Conservation (phyloP, 2,888 invertebrate species). For the Pollenia amentaria region DNA sequence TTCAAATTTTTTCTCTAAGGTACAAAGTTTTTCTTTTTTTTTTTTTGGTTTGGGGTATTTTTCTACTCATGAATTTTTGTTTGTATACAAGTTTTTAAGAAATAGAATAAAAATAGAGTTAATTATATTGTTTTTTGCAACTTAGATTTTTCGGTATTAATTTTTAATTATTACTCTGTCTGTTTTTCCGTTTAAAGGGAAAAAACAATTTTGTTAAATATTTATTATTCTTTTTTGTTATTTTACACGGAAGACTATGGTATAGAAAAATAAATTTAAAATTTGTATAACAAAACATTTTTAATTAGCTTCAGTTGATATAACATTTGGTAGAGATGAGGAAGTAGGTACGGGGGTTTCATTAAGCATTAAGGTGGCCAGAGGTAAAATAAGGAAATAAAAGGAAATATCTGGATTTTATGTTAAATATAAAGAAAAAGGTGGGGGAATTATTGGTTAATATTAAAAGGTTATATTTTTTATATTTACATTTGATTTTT, state of each 20-base stretch:
- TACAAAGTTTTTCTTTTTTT: constrained; percentile 65
- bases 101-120: constrained; percentile 28
- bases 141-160: background rate
- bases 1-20: constrained; percentile 60
- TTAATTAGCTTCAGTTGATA: background rate
- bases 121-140: constrained; percentile 26
- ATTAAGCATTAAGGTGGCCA: background rate
- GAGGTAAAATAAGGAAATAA: background rate
- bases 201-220: constrained; percentile 7
- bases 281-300: background rate
- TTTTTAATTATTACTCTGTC: constrained; percentile 1
- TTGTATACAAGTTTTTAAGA: constrained; percentile 19
- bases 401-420: background rate
- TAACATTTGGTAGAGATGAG: background rate
- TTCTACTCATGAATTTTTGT: constrained; percentile 38
- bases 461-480: background rate
- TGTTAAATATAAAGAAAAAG: background rate
- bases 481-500: background rate
- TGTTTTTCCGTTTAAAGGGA: constrained; percentile 1
- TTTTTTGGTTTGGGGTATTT: background rate
- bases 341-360: background rate
- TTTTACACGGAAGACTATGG: constrained; percentile 68
- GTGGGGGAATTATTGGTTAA: background rate
- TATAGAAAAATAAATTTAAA: constrained; percentile 50
- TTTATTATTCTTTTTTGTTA: background rate